Conservation (phyloP, 2,888 invertebrate species). For the Phengaris alcon region DNA sequence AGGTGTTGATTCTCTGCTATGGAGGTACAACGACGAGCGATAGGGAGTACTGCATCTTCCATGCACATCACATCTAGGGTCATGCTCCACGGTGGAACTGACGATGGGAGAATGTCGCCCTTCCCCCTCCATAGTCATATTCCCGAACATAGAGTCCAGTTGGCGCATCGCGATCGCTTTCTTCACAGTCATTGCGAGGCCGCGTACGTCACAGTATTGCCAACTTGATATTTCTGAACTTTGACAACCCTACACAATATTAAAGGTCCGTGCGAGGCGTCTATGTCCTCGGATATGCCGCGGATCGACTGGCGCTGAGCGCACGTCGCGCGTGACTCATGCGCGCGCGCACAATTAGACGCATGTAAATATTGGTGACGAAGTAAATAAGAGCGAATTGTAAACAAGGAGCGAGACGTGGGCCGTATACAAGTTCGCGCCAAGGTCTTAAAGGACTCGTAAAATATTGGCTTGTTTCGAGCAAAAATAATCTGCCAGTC, state of each 20-base stretch:
- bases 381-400: conserved; percentile 59
- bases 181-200: conserved; percentile 65
- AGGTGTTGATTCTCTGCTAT: conserved; percentile 74
- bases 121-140: conserved; percentile 79
- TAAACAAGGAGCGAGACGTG: conserved; percentile 62
- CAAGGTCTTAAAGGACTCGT: conserved; percentile 49
- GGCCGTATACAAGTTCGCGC: conserved; percentile 59
- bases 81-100: conserved; percentile 77
- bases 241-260: neutral
- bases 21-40: conserved; percentile 68
- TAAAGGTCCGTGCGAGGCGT: conserved; percentile 46
- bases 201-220: conserved; percentile 47
- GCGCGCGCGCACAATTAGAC: conserved; percentile 69
- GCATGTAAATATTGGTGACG: conserved; percentile 68
- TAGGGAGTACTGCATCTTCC: conserved; percentile 75
- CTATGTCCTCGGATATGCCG: conserved; percentile 75
- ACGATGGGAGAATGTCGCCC: conserved; percentile 67
- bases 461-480: conserved; percentile 23
- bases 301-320: conserved; percentile 70
- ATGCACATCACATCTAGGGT: conserved; percentile 85
- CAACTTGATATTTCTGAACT: neutral
- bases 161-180: conserved; percentile 84
- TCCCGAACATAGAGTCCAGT: conserved; percentile 85
- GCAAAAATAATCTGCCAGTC: neutral
- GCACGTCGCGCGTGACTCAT: conserved; percentile 77